A percentile compares a stretch with the other conserved stretches of the same genome.
Evolutionary conservation across 2,113 vertebrate species (phyloP).

Genomic region (Phoxinus phoxinus): DNA sequence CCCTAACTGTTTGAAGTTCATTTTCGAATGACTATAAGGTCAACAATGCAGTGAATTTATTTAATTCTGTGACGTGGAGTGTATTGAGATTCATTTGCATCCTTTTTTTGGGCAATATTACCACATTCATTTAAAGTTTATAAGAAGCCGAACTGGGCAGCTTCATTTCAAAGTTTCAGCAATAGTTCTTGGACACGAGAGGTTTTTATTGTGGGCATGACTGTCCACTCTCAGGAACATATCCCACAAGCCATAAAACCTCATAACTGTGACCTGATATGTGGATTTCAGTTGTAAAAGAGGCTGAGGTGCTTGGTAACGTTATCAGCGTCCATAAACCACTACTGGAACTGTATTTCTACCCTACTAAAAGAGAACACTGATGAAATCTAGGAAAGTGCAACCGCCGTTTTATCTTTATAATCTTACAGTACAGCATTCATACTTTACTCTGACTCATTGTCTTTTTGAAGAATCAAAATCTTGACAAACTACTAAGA

Average conservation of each 20-base stretch:
- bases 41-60: neutral
- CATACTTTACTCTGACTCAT: slow-evolving; percentile 9
- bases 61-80: neutral
- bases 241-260: slow-evolving; percentile 22
- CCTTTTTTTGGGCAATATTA: neutral
- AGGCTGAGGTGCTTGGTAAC: neutral
- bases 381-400: neutral
- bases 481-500: slow-evolving; percentile 19
- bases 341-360: neutral
- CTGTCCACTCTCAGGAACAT: slow-evolving; percentile 14
- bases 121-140: neutral
- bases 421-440: slow-evolving; percentile 28
- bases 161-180: slow-evolving; percentile 10
- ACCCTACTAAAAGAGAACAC: slow-evolving; percentile 5
- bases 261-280: neutral
- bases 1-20: neutral
- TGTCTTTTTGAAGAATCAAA: neutral
- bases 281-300: neutral
- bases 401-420: neutral
- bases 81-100: neutral
- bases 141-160: neutral
- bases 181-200: neutral
- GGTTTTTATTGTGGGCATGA: slow-evolving; percentile 15
- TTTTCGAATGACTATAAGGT: neutral
- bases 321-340: neutral